Evolutionary conservation across 2,797 vertebrate species (phyloP), one percentile per base, ranked within the genome.

Genomic region (Apogon talboti): DNA sequence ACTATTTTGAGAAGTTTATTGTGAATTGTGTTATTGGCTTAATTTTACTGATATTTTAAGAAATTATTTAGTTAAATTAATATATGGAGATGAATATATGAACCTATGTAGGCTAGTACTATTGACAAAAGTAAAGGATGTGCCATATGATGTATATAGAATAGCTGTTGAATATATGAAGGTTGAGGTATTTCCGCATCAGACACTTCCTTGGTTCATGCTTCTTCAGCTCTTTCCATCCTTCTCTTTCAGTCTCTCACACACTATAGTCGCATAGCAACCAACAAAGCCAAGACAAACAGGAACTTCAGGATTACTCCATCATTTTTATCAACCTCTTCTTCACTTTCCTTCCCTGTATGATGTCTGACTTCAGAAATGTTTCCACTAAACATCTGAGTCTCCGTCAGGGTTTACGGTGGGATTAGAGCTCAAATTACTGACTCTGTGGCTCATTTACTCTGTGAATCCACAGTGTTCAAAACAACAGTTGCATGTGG

Each of bases 381-480:
- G 82, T 92, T 92, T 92, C 91, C 89, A 92, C 81, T 81, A 87
- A 89, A 87, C 83, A 81, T 80, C 52, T 12, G 70, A 80, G 74
- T 74, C 85, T 88, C 74, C 56, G 51, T 64, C 61, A 21, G 76
- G 82, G 77, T 70, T 92, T 89, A 84, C 48, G 68, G 61, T 30
- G 43, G 91, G 92, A 92, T 92, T 87, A 90, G 68, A 88, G 81
- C 82, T 90, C 86, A 86, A 89, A 93, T 92, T 87, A 91, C 88
- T 30, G 74, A 86, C 86, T 90, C 79, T 87, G 80, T 76, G 89
- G 84, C 88, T 92, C 91, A 92, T 94, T 92, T 93, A 92, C 83
- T 74, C 78, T 83, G 78, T 54, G 72, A 87, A 88, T 88, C 86
- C 89, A 46, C 74, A 69, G 74, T 85, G 85, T 85, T 88, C 76